A percentile compares a stretch with the other conserved stretches of the same genome.
Evolutionary conservation across 2,888 invertebrate species (phyloP).

Genomic region (Torymus texanus): DNA sequence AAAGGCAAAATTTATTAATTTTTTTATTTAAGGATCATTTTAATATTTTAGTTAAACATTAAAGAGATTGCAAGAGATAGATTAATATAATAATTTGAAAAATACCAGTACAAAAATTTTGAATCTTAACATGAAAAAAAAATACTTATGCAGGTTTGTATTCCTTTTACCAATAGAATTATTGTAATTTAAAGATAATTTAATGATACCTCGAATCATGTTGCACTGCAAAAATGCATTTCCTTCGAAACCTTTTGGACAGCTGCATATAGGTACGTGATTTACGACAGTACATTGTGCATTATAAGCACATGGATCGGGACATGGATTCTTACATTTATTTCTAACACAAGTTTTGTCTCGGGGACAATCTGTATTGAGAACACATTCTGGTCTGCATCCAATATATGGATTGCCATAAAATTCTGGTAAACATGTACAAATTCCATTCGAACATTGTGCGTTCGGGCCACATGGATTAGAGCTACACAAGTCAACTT

Average conservation of each 20-base stretch:
- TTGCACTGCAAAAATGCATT: slow-evolving; percentile 72
- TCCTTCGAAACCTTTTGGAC: slow-evolving; percentile 82
- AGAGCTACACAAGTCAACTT: slow-evolving; percentile 84
- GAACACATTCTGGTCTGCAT: slow-evolving; percentile 87
- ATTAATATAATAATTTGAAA: too few relatives aligned
- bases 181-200: neutral
- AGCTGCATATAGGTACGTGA: slow-evolving; percentile 84
- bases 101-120: too few relatives aligned
- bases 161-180: too few relatives aligned
- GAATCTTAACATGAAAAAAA: too few relatives aligned
- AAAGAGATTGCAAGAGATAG: too few relatives aligned
- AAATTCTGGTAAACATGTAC: slow-evolving; percentile 70
- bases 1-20: too few relatives aligned
- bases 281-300: slow-evolving; percentile 84
- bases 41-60: too few relatives aligned
- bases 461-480: slow-evolving; percentile 85
- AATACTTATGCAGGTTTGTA: too few relatives aligned
- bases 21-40: too few relatives aligned
- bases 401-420: slow-evolving; percentile 77
- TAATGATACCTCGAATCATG: slow-evolving; percentile 51
- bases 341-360: slow-evolving; percentile 86
- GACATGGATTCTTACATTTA: slow-evolving; percentile 87
- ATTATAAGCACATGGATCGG: slow-evolving; percentile 81
- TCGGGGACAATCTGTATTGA: slow-evolving; percentile 84
- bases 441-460: slow-evolving; percentile 77